These are phyloP conservation scores for Pampusana beccarii DNA, from an alignment of 2,113 vertebrate species.

Conservation along the genomic window DNA sequence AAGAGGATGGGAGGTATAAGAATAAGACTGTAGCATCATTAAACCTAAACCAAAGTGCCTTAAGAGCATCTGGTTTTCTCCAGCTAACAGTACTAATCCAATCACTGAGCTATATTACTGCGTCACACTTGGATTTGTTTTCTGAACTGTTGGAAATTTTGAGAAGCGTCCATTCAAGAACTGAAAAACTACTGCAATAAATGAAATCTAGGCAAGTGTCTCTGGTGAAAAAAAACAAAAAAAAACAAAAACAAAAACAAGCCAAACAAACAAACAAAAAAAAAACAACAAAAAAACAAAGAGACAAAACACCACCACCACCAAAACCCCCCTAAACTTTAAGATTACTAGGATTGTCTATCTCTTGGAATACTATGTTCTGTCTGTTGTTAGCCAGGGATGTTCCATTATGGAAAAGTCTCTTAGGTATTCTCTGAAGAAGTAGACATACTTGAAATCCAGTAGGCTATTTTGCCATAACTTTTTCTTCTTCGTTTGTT, in stretches of 20 bases:
- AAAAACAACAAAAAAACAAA: too few species aligned
- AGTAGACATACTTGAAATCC: slow-evolving; percentile 20
- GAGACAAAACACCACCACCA: not conserved
- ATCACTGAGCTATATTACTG: not conserved
- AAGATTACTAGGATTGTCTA: not conserved
- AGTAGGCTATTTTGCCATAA: slow-evolving; percentile 13
- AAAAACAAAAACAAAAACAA: too few species aligned
- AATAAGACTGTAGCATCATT: not conserved
- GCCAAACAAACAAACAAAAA: not conserved
- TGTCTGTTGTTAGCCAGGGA: not conserved
- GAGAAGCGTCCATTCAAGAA: not conserved
- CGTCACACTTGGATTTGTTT: not conserved
- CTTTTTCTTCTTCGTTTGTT: slow-evolving; percentile 23
- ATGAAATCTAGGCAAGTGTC: not conserved
- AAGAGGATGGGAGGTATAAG: not conserved
- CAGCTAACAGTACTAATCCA: not conserved
- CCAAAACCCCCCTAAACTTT: not conserved
- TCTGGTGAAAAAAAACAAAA: not conserved
- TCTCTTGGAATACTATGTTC: not conserved
- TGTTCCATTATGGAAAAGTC: slow-evolving; percentile 9
- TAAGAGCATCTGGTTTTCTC: not conserved
- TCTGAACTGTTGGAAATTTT: not conserved
- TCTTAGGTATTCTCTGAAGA: not conserved
- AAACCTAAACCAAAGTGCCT: not conserved
- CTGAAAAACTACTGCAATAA: not conserved